phyloP scores from a whole-genome alignment of 2,797 vertebrate genomes.

The Takifugu rubripes region DNA sequence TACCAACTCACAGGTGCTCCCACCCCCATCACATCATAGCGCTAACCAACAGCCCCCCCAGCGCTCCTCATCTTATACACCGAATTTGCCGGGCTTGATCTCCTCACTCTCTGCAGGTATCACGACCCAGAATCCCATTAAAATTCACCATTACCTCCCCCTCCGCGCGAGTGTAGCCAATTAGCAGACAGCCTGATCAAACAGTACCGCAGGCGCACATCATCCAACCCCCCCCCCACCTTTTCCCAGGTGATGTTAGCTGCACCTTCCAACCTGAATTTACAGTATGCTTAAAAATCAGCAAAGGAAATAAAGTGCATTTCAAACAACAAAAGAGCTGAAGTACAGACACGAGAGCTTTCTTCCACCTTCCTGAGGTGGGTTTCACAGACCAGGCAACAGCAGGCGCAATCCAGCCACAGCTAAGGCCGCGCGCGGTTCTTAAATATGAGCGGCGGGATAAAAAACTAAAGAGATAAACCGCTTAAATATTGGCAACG shows the following conservation, averaged over 20 bases:
- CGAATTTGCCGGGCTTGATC: constrained; percentile 17
- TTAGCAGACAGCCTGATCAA: constrained; percentile 53
- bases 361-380: too few relatives aligned
- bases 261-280: constrained; percentile 10
- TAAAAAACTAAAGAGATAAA: too few relatives aligned
- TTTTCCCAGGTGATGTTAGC: constrained; percentile 13
- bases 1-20: neutral
- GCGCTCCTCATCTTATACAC: neutral
- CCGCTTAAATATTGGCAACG: neutral
- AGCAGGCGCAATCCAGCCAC: too few relatives aligned
- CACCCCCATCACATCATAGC: constrained; percentile 3
- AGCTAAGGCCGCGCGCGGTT: too few relatives aligned
- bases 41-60: neutral
- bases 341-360: too few relatives aligned
- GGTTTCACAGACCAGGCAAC: too few relatives aligned
- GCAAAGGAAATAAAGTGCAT: neutral
- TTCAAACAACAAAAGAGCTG: too few relatives aligned
- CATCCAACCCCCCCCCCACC: constrained; percentile 11
- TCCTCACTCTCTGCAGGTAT: constrained; percentile 15
- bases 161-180: constrained; percentile 37
- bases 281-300: constrained; percentile 14
- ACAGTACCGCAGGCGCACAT: constrained; percentile 13
- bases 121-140: constrained; percentile 25
- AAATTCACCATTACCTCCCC: constrained; percentile 45
- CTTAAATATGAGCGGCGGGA: too few relatives aligned